Base-by-base conservation (phyloP, 1,140 invertebrate species). In the Microplitis demolitor region DNA sequence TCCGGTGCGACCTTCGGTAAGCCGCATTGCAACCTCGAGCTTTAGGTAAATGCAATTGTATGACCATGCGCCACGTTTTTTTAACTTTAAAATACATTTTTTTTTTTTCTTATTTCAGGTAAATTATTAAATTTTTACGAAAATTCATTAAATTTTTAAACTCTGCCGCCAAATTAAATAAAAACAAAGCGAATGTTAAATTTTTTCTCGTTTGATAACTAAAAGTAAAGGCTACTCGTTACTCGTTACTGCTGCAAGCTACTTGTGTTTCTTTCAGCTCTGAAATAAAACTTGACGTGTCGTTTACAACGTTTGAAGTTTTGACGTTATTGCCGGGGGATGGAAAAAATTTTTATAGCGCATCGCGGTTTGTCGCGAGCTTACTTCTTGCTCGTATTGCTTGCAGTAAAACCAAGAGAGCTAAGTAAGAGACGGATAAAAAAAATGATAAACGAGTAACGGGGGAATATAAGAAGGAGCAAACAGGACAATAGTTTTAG, bases 221-320 rank as follows among this genome's bases (percentile, higher is more conserved):
- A 45, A 45, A 45, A 45, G 39, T 45, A 8, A 45, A 45, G 39
- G 39, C 39, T 45, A 45, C 39, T 45, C 39, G 39, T 45, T 45
- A 45, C 39, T 11, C 39, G 6, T 45, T 6, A 11, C 11, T 56
- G 37, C 37, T 9, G 6, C 39, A 64, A 11, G 16, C 6, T 39
- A 16, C 37, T 14, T 37, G 62, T 13, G 35, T 45, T 11, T 51
- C 64, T 67, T 13, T 54, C 9, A 35, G 56, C 33, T 16, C 33
- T 63, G 24, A 53, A 60, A 63, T 4, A 54, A 9, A 50, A 39
- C 69, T 16, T 35, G 16, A 64, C 24, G 54, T 53, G 54, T 50
- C 31, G 64, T 64, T 69, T 60, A 61, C 31, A 53, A 33, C 24
- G 66, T 69, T 64, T 69, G 66, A 62, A 39, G 39, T 64, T 73